Evolutionary conservation across 2,113 vertebrate genomes (phyloP).

Genomic region (Oxygymnocypris stewartii): DNA sequence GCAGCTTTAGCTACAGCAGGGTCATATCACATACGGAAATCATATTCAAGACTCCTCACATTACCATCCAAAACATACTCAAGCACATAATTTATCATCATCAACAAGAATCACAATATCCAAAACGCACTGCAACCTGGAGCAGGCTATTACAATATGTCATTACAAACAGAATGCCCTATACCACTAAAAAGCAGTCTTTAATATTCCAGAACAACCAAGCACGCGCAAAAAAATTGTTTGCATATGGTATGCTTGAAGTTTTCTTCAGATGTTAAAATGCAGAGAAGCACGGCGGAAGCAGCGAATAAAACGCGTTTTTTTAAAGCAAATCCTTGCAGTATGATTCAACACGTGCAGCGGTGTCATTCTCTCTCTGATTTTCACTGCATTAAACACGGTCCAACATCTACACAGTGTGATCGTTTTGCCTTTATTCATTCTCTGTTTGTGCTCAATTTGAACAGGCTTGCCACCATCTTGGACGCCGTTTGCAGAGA

Average conservation of each 20-base stretch:
- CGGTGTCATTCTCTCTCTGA: neutral
- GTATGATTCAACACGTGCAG: neutral
- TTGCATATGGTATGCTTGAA: neutral
- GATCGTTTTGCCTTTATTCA: slow-evolving; percentile 49
- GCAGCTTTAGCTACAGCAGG: neutral
- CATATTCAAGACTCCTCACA: slow-evolving; percentile 37
- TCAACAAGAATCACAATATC: neutral
- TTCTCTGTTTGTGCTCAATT: slow-evolving; percentile 49
- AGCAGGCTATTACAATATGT: slow-evolving; percentile 17
- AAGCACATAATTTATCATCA: slow-evolving; percentile 48
- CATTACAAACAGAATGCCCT: slow-evolving; percentile 24
- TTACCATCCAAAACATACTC: slow-evolving; percentile 25
- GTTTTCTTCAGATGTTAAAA: neutral
- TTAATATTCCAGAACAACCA: neutral
- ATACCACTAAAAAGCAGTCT: neutral
- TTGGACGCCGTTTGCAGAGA: slow-evolving; percentile 33
- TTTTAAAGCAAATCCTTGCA: neutral
- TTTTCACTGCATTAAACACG: neutral
- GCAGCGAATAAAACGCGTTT: neutral
- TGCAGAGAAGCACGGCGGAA: neutral
- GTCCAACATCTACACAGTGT: neutral
- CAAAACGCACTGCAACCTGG: slow-evolving; percentile 28
- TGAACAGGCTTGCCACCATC: slow-evolving; percentile 44
- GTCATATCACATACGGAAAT: slow-evolving; percentile 34
- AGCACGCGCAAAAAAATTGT: neutral